A percentile compares a stretch with the other conserved stretches of the same genome.
These are phyloP conservation scores for Mus spretus DNA, from an alignment of 2,797 vertebrate species.

Conservation along the genomic window DNA sequence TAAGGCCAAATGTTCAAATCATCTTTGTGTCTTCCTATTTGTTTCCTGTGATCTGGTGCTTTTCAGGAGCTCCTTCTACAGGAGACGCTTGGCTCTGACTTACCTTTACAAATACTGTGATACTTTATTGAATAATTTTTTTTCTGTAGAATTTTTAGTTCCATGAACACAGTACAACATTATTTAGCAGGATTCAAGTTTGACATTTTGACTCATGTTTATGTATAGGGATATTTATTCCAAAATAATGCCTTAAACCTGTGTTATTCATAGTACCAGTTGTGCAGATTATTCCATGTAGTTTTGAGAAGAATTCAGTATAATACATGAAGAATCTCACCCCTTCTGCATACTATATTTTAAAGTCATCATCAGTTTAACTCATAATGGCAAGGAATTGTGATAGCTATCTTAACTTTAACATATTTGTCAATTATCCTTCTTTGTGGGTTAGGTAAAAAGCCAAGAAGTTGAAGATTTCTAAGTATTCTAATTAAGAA, in stretches of 20 bases:
- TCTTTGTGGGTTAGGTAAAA: not conserved
- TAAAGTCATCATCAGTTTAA: not conserved
- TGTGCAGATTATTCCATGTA: not conserved
- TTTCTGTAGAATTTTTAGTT: not conserved
- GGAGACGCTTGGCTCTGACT: not conserved
- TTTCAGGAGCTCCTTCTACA: not conserved
- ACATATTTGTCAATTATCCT: not conserved
- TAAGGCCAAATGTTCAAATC: not conserved
- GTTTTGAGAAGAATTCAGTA: not conserved
- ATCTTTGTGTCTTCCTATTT: not conserved
- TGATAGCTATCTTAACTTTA: not conserved
- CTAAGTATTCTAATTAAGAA: not conserved
- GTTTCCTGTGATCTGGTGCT: not conserved
- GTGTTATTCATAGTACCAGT: not conserved
- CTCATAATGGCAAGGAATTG: not conserved
- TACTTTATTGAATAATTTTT: not conserved
- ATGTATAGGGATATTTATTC: not conserved
- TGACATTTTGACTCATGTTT: not conserved
- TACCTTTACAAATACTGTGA: not conserved
- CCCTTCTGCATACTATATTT: not conserved
- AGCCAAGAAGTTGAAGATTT: not conserved
- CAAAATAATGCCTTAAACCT: not conserved
- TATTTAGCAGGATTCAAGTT: not conserved
- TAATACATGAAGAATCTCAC: not conserved
- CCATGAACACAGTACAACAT: not conserved